Percentiles rank a stretch among this genome's conserved stretches.
Conservation (phyloP, 1,140 invertebrate species). For the Lasaia peninsularis region DNA sequence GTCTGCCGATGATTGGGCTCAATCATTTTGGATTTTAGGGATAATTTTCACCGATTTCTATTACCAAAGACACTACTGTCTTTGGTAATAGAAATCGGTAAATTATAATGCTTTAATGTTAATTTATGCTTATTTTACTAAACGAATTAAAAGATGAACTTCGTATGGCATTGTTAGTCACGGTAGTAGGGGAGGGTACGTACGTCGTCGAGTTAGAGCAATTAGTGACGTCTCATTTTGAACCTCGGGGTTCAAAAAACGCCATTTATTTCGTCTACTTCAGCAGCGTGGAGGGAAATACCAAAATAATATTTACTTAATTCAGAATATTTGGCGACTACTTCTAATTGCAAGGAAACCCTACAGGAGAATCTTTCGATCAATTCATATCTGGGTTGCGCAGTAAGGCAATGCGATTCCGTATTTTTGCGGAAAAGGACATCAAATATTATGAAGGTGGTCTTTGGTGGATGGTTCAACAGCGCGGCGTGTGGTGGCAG, state of each 20-base stretch:
- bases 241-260: conserved; percentile 34
- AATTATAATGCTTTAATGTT: conserved; percentile 23
- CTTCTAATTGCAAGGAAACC: too few relatives aligned
- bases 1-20: not conserved
- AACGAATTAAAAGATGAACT: conserved; percentile 32
- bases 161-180: conserved; percentile 33
- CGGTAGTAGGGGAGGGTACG: conserved; percentile 29
- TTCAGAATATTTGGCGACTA: too few relatives aligned
- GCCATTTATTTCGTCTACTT: conserved; percentile 40
- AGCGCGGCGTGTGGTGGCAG: too few relatives aligned
- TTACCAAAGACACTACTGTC: too few relatives aligned
- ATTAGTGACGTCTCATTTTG: conserved; percentile 30
- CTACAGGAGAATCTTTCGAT: too few relatives aligned
- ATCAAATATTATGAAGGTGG: too few relatives aligned
- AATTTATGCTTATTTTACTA: conserved; percentile 26
- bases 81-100: conserved; percentile 21
- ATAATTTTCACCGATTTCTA: too few relatives aligned
- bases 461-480: too few relatives aligned
- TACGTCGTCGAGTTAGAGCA: conserved; percentile 31
- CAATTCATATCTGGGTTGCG: too few relatives aligned
- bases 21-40: not conserved
- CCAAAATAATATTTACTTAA: too few relatives aligned
- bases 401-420: too few relatives aligned
- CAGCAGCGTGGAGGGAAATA: conserved; percentile 29
- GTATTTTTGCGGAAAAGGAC: too few relatives aligned